Base-by-base conservation (phyloP, 1,140 invertebrate species). In the Sycophaga agraensis region DNA sequence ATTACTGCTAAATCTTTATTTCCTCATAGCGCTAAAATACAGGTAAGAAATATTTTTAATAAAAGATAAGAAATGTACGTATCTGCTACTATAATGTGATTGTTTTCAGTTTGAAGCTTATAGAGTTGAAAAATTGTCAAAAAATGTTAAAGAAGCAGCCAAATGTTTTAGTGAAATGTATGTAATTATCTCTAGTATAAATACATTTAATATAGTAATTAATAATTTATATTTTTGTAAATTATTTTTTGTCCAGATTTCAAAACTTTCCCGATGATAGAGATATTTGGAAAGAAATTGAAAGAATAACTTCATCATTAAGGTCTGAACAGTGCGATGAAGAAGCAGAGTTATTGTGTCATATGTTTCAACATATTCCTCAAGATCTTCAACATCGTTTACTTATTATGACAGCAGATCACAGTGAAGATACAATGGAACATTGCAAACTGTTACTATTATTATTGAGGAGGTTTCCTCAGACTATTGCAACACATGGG, bases 1-100 rank as follows among this genome's bases (percentile, higher is more conserved):
- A 85, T 95, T n/a, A 94, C 91, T 8, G 92, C 92, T 0, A 92
- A 91, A 84, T 91, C 90, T 8, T 82, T 95, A 59, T 93, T 89
- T 83, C 92, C 92, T 0, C 85, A 89, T 31, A 92, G 92, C 73
- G 93, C 93, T 70, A 87, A 87, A 69, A 88, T 95, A 43, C 91
- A 94, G 78, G 91, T 89, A 67, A 70, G 68, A 42, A 42, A 51
- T 37, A 40, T 56, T 46, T 31, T 17, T 42, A 49, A 45, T 35
- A 22, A 57, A 58, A 12, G 14, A 28, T 43, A 8, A 48, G 16
- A 28, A 48, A 2, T 8, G 14, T 53, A 2, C n/a, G n/a, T 26
- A 54, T 19, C 40, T 54, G 21, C 0, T 37, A 53, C 4, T 22
- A 19, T 42, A 17, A 39, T 54, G 0, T 19, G 31, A 48, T 19